Conservation (phyloP, 2,888 invertebrate genomes). For the Aphodius granarius region DNA sequence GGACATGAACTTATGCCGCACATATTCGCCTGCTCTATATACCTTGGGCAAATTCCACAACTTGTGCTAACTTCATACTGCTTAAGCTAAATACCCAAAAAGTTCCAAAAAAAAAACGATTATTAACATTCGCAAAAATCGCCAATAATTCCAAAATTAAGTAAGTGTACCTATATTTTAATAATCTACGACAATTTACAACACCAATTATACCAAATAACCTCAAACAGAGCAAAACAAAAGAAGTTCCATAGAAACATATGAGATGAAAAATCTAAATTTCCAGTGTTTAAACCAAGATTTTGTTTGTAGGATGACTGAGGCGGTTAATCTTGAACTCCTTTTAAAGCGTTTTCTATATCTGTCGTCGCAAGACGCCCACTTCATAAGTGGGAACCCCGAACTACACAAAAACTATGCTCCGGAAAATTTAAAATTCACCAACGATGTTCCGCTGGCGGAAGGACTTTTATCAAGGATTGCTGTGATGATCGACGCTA, state of each 20-base stretch:
- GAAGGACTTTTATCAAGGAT: neutral
- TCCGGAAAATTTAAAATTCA: constrained; percentile 25
- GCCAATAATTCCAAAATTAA: neutral
- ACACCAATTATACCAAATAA: neutral
- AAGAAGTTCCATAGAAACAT: no score
- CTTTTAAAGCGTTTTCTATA: constrained; percentile 44
- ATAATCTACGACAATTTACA: neutral
- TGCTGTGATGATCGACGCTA: neutral
- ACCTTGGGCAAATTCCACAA: neutral
- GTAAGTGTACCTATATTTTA: neutral
- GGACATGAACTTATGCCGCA: no score
- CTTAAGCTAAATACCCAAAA: neutral
- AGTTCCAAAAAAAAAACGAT: neutral
- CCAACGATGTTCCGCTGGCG: neutral
- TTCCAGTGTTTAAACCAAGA: neutral
- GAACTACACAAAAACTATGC: constrained; percentile 36
- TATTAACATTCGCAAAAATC: neutral
- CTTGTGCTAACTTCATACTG: neutral
- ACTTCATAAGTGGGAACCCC: constrained; percentile 43
- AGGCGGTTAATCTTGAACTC: constrained; percentile 34
- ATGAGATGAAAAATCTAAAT: no score
- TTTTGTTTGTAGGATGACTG: constrained; percentile 17
- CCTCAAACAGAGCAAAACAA: no score
- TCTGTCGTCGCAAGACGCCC: constrained; percentile 36
- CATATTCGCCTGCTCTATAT: no score